Base-by-base conservation (phyloP, 2,113 vertebrate species). In the Ammodytes dubius region DNA sequence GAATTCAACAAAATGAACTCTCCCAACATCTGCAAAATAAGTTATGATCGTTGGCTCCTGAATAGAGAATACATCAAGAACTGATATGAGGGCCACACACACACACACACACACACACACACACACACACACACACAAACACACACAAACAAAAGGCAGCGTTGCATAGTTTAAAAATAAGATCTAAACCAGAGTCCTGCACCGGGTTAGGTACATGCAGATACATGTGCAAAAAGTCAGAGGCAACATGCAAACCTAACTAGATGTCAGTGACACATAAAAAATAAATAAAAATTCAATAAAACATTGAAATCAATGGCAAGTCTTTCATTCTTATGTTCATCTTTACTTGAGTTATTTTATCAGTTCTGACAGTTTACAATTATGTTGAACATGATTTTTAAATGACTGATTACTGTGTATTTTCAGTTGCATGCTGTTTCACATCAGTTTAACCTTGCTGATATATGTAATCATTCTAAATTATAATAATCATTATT, bases 81-180 rank as follows among this genome's bases (percentile, higher is more conserved):
- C 15, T 42, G 27, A 70, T 56, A 53, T 11, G 4, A 45, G 15
- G 3, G 35, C 12, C 42, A 39, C n/a, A 40, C 53, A 17, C 12
- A 46, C 2, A 46, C 35, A 56, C 45, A 54, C 14, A 39, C 53
- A 17, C 12, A 46, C 2, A 46, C n/a, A 56, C 45, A 54, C 10
- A 39, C 42, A 39, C n/a, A 40, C 53, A 17, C 12, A 46, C 2
- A 46, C 35, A 56, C 45, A 54, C 10, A 39, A 35, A 39, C n/a
- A 40, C 53, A 17, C 12, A 46, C 2, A 46, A n/a, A 56, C 45
- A 54, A 10, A 39, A 82, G 60, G 66, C 77, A 77, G 87, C 81
- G 4, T 89, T 92, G 91, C 90, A 92, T 91, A 92, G 89, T 64
- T 86, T 73, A 7, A 85, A 79, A 66, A 45, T 35, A 45, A 58